These are phyloP conservation scores for Seira musarum DNA, from an alignment of 2,888 invertebrate species.

Conservation along the genomic window DNA sequence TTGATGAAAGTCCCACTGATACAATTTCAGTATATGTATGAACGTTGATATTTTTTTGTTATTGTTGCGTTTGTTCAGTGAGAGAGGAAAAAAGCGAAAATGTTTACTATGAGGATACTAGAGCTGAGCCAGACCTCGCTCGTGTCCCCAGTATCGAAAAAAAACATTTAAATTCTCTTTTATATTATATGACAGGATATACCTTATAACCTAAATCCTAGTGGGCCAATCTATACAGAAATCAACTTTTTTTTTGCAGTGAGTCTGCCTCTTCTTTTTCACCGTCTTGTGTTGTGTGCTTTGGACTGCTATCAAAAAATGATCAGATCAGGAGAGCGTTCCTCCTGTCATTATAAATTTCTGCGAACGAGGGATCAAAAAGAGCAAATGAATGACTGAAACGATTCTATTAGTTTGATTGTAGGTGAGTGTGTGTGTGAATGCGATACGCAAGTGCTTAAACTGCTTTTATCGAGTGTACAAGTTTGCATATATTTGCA, in stretches of 20 bases:
- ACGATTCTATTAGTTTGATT: not conserved
- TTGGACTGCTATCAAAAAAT: not conserved
- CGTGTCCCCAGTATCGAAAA: not conserved
- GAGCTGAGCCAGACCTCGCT: no score
- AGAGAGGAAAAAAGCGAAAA: no score
- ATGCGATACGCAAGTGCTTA: no score
- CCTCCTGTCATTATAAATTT: slow-evolving; percentile 14
- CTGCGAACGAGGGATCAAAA: not conserved
- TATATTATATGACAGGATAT: not conserved
- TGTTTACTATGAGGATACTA: no score
- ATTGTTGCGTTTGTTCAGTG: not conserved
- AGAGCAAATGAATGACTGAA: not conserved
- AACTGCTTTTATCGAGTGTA: not conserved
- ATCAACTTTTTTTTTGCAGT: slow-evolving; percentile 1
- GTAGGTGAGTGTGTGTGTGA: no score
- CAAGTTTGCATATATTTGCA: not conserved
- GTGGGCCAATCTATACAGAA: not conserved
- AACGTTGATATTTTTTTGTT: not conserved
- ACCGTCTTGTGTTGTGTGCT: not conserved
- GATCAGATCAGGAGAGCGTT: not conserved
- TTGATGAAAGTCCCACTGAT: slow-evolving; percentile 6
- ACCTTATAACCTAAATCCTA: not conserved
- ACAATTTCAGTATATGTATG: no score
- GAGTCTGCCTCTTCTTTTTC: not conserved
- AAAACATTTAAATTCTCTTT: not conserved